Percentiles rank a stretch among this genome's conserved stretches.
These are phyloP conservation scores for Drosophila multiciliata DNA, from an alignment of 2,888 invertebrate genomes.

Conservation along the genomic window DNA sequence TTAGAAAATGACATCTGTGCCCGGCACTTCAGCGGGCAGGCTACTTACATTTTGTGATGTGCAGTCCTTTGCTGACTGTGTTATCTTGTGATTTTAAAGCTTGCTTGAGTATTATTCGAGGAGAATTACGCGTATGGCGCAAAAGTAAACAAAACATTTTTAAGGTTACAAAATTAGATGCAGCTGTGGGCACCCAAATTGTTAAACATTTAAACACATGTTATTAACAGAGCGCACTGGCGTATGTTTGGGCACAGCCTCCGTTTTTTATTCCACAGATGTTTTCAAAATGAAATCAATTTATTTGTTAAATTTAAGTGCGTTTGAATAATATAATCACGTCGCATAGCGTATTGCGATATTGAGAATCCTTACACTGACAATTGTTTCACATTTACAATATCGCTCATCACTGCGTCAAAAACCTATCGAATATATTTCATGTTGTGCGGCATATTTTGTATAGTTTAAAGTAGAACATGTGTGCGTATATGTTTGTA, in stretches of 20 bases:
- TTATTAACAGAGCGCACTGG: not conserved
- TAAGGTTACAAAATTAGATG: conserved; percentile 49
- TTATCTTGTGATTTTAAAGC: conserved; percentile 40
- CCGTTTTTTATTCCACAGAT: not conserved
- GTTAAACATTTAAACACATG: not conserved
- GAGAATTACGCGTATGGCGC: conserved; percentile 73
- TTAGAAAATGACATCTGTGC: conserved; percentile 8
- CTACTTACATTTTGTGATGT: conserved; percentile 76
- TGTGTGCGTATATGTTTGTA: not conserved
- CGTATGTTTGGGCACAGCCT: not conserved
- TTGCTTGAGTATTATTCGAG: conserved; percentile 61
- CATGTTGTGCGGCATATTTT: not conserved
- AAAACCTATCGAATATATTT: not conserved
- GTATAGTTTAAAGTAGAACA: not conserved
- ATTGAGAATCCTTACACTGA: not conserved
- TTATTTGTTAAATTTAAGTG: not conserved
- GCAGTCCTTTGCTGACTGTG: conserved; percentile 52
- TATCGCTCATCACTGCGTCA: not conserved
- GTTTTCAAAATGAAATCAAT: not conserved
- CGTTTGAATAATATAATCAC: not conserved
- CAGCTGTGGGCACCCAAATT: conserved; percentile 23
- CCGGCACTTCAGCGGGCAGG: not conserved
- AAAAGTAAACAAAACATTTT: conserved; percentile 84
- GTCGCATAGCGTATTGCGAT: not conserved
- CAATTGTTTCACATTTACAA: not conserved